These are phyloP conservation scores for Tachystola acroxantha DNA, from an alignment of 2,888 invertebrate species.

Conservation along the genomic window DNA sequence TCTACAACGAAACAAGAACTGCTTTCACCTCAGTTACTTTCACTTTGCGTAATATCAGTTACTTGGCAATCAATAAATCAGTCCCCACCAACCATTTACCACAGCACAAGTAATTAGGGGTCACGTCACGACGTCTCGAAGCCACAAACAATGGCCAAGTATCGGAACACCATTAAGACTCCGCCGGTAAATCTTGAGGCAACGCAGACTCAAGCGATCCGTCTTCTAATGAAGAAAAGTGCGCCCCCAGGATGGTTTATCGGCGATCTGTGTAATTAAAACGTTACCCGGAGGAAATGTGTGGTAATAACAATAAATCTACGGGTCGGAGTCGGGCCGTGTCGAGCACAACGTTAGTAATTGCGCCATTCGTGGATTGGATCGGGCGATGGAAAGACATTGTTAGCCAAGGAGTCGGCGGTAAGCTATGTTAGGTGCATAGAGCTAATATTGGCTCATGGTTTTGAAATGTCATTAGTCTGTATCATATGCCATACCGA, in stretches of 20 bases:
- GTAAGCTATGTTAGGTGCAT: too few relatives aligned
- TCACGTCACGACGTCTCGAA: not conserved
- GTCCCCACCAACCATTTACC: too few relatives aligned
- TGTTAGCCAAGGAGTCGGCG: not conserved
- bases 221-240: conserved; percentile 78
- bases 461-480: too few relatives aligned
- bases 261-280: conserved; percentile 77
- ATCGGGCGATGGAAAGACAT: conserved; percentile 21
- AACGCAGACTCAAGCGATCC: conserved; percentile 51
- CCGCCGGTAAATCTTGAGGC: conserved; percentile 51
- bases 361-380: conserved; percentile 41
- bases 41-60: too few relatives aligned
- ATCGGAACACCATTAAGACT: conserved; percentile 48
- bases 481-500: too few relatives aligned
- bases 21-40: too few relatives aligned
- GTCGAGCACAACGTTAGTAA: conserved; percentile 43
- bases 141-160: conserved; percentile 13
- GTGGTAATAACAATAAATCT: conserved; percentile 76
- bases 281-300: conserved; percentile 76
- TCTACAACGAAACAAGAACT: too few relatives aligned
- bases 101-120: too few relatives aligned
- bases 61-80: too few relatives aligned
- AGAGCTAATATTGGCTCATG: too few relatives aligned
- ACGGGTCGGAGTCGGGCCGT: conserved; percentile 30
- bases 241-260: conserved; percentile 74